Evolutionary conservation across 2,888 invertebrate genomes (phyloP).

Genomic region (Nycteola revayana): DNA sequence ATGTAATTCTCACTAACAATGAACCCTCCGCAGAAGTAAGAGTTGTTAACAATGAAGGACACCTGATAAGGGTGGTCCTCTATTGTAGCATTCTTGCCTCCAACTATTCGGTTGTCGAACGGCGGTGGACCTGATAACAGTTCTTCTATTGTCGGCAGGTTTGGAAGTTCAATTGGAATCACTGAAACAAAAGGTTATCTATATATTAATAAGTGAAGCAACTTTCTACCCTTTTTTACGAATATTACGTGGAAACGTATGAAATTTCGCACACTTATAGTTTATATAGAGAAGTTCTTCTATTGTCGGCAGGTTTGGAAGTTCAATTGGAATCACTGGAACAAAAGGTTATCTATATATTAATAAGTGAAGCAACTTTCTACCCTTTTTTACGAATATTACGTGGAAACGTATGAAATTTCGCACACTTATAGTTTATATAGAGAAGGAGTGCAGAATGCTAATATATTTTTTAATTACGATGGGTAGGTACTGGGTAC

Average conservation of each 20-base stretch:
- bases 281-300: slow-evolving; percentile 22
- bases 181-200: slow-evolving; percentile 18
- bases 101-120: slow-evolving; percentile 58
- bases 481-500: no score
- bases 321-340: slow-evolving; percentile 26
- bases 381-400: background rate
- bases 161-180: slow-evolving; percentile 20
- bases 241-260: background rate
- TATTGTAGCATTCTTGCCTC: slow-evolving; percentile 60
- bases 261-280: no score
- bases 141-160: slow-evolving; percentile 30
- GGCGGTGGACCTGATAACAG: slow-evolving; percentile 23
- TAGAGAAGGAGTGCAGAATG: no score
- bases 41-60: slow-evolving; percentile 64
- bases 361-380: background rate
- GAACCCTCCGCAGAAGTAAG: slow-evolving; percentile 73
- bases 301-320: slow-evolving; percentile 28
- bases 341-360: background rate
- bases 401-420: background rate
- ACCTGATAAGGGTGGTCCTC: slow-evolving; percentile 70
- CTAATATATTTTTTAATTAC: no score
- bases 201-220: background rate
- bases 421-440: no score
- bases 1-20: slow-evolving; percentile 69
- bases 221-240: background rate